These are phyloP conservation scores for Sinocyclocheilus anshuiensis DNA, from an alignment of 2,113 vertebrate species.

Conservation along the genomic window DNA sequence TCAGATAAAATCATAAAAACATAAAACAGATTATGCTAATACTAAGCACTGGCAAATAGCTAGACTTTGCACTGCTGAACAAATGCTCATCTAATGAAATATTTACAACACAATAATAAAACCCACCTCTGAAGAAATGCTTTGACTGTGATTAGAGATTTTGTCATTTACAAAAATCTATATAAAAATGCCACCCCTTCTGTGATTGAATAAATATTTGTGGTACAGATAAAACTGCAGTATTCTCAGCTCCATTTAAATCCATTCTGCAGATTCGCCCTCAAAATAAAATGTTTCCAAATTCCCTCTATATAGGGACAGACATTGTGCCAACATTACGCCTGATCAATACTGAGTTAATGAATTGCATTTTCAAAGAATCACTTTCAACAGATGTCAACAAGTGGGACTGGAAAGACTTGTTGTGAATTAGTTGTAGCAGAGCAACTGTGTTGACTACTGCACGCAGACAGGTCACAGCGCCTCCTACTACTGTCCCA, in stretches of 20 bases:
- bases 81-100: background rate
- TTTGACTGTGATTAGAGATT: background rate
- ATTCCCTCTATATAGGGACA: background rate
- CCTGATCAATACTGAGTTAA: background rate
- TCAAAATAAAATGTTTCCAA: background rate
- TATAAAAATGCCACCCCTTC: background rate
- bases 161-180: background rate
- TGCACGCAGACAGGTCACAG: background rate
- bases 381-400: background rate
- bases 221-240: background rate
- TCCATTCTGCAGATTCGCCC: background rate
- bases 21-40: background rate
- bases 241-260: background rate
- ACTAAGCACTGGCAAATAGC: background rate
- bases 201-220: background rate
- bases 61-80: background rate
- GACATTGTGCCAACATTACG: background rate
- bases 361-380: background rate
- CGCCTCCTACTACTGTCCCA: background rate
- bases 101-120: background rate
- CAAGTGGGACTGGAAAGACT: slow-evolving; percentile 2
- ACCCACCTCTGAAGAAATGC: background rate
- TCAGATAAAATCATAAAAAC: no score
- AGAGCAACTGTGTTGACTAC: slow-evolving; percentile 1
- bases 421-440: slow-evolving; percentile 4